Conservation (phyloP, 2,888 invertebrate species). For the Pachycephus smyrnensis region DNA sequence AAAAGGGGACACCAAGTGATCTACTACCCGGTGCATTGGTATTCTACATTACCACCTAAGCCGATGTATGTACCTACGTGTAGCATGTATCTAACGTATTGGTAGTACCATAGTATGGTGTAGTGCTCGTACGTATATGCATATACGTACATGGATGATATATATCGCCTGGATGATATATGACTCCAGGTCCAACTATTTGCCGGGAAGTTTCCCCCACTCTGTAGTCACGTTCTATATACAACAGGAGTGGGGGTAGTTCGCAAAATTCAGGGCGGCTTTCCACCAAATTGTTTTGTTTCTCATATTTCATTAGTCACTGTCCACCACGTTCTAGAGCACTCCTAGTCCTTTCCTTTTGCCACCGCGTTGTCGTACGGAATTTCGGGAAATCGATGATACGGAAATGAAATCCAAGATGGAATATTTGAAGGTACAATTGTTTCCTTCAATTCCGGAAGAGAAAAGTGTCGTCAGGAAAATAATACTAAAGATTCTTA, state of each 20-base stretch:
- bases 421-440: background rate
- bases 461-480: background rate
- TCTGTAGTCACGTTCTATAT: constrained; percentile 9
- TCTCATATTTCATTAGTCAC: constrained; percentile 41
- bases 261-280: constrained; percentile 18
- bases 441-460: background rate
- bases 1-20: background rate
- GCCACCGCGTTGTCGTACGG: background rate
- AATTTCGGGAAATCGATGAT: background rate
- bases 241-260: background rate
- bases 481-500: background rate
- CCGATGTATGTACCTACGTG: constrained; percentile 1
- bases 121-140: constrained; percentile 23
- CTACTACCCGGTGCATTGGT: constrained; percentile 1
- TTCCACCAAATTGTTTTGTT: constrained; percentile 36
- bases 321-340: background rate
- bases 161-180: constrained; percentile 47
- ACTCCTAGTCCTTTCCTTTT: background rate
- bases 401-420: background rate
- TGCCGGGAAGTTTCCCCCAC: constrained; percentile 45
- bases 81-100: background rate
- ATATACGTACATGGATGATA: constrained; percentile 28
- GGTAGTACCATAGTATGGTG: background rate
- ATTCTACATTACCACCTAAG: background rate
- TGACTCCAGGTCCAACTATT: constrained; percentile 47